Base-by-base conservation (phyloP, 1,140 invertebrate genomes). In the Drosophila burlai region DNA sequence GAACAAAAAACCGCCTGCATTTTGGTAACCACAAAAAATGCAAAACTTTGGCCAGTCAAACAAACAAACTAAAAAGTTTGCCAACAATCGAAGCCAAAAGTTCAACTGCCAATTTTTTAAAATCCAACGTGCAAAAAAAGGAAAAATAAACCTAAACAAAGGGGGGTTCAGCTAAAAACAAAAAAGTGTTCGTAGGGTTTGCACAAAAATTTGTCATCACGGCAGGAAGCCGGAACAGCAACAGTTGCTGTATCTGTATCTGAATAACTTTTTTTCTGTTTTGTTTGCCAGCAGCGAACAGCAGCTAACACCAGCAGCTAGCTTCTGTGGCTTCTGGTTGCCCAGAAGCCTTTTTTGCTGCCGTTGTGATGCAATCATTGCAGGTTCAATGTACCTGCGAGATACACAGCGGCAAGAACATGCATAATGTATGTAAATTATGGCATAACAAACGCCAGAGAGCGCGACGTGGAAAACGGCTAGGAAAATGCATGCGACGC, bases 351-450 rank as follows among this genome's bases (percentile, higher is more conserved):
- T 80, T 63, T 54, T 60, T 62, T 26, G 18, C 47, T 61, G 58
- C 31, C 10, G 36, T 57, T 18, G 40, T 49, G 43, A 26, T 64
- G 76, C 80, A 90, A 89, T 84, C 68, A 81, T 84, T 81, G 81
- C 74, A 81, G 84, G 84, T 89, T 89, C 84, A 89, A 89, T 84
- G 84, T 90, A 89, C 84, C 85, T 85, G 81, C 61, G 54, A 71
- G 68, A 74, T 74, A 43, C 71, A 71, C 71, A 59, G 52, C 36
- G 62, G 55, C 46, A 54, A 77, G 59, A 89, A 79, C 84, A 89
- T 89, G 78, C 85, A 89, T 84, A 90, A 90, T 90, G 78, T 90
- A 89, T 90, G 85, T 81, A 89, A 89, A 89, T 89, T 84, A 90
- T 84, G 74, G 67, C 69, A 89, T 79, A 90, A 81, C 69, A 76